Conservation (phyloP, 2,888 invertebrate species). For the Sarcophaga variegata region DNA sequence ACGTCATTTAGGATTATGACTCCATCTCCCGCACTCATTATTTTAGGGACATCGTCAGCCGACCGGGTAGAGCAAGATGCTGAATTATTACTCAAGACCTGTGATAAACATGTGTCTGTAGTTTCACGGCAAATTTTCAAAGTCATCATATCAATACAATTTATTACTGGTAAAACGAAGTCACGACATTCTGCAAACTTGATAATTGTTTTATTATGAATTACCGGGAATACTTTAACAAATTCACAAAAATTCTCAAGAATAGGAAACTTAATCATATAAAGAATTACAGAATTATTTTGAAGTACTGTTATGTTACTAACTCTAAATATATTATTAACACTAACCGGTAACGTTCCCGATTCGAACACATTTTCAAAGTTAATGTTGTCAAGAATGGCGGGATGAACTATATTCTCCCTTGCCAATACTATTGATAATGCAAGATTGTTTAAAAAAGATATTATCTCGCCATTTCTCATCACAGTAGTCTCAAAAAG, state of each 20-base stretch:
- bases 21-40: background rate
- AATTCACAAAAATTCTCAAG: background rate
- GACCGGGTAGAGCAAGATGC: background rate
- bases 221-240: background rate
- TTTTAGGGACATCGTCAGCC: background rate
- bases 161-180: background rate
- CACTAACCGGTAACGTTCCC: too few relatives aligned
- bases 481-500: too few relatives aligned
- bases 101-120: background rate
- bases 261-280: slow-evolving; percentile 21
- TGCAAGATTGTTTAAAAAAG: too few relatives aligned
- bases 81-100: slow-evolving; percentile 15
- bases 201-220: slow-evolving; percentile 22
- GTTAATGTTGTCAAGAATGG: too few relatives aligned
- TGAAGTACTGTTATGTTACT: slow-evolving; percentile 31
- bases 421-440: too few relatives aligned
- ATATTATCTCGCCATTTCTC: too few relatives aligned
- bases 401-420: too few relatives aligned
- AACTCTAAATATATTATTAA: too few relatives aligned
- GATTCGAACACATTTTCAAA: too few relatives aligned
- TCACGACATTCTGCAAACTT: background rate
- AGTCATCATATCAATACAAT: background rate
- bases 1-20: background rate
- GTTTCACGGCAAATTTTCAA: slow-evolving; percentile 4
- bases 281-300: background rate